phyloP scores from a whole-genome alignment of 1,140 invertebrate species.

The Leptoteleia sp. region DNA sequence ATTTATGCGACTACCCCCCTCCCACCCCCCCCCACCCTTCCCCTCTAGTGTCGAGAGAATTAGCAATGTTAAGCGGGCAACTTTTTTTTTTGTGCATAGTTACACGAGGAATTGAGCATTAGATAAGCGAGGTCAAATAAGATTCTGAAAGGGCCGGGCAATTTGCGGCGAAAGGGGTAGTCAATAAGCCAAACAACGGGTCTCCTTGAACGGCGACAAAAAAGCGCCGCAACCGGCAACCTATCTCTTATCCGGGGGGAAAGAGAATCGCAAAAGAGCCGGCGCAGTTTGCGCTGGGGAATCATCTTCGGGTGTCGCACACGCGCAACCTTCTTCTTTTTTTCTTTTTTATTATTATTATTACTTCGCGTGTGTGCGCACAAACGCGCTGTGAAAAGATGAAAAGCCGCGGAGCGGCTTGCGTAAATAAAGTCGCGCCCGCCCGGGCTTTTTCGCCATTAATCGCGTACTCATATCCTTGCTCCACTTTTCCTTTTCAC shows the following conservation, averaged over 20 bases:
- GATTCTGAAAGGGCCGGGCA: conserved; percentile 36
- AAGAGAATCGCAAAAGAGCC: conserved; percentile 48
- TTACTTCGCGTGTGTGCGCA: no score
- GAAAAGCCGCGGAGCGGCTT: conserved; percentile 13
- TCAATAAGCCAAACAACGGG: conserved; percentile 36
- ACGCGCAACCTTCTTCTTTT: conserved; percentile 4
- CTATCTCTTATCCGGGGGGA: conserved; percentile 11
- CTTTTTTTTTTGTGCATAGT: conserved; percentile 23
- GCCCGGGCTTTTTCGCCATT: conserved; percentile 12
- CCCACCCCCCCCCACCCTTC: no score
- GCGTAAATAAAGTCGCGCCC: conserved; percentile 7
- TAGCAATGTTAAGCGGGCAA: conserved; percentile 11
- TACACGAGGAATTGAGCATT: conserved; percentile 23
- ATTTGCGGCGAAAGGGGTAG: conserved; percentile 24
- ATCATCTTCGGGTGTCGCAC: conserved; percentile 23
- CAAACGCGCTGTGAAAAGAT: conserved; percentile 28
- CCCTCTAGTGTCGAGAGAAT: no score
- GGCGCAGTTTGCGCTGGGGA: conserved; percentile 6
- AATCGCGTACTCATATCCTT: conserved; percentile 31
- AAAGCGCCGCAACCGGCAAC: conserved; percentile 6
- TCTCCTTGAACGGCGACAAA: conserved; percentile 20
- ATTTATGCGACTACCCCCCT: no score
- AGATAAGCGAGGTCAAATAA: conserved; percentile 41
- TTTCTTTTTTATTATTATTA: no score
- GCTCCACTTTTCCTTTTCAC: conserved; percentile 31